phyloP scores from a whole-genome alignment of 2,113 vertebrate genomes.

The Mesoclemmys tuberculata region DNA sequence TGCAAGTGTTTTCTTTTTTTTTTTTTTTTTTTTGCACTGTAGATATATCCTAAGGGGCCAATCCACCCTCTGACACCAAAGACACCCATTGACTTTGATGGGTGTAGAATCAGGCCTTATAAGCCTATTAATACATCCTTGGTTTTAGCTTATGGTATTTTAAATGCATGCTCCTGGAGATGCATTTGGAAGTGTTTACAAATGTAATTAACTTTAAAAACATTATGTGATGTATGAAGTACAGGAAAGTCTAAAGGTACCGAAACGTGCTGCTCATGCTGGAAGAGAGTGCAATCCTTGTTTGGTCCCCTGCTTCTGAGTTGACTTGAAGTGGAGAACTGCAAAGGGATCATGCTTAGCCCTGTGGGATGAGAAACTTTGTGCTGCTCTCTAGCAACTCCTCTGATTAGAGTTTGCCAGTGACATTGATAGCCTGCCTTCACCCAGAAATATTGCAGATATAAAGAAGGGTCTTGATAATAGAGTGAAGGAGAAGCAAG shows the following conservation, averaged over 20 bases:
- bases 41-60: background rate
- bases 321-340: background rate
- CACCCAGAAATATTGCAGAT: background rate
- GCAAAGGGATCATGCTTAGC: no score
- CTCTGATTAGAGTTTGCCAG: background rate
- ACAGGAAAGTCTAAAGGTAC: conserved; percentile 50
- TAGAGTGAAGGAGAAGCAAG: background rate
- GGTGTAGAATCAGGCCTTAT: background rate
- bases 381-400: background rate
- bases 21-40: no score
- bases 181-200: conserved; percentile 55
- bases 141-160: conserved; percentile 13
- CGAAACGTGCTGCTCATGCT: conserved; percentile 37
- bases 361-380: background rate
- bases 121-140: background rate
- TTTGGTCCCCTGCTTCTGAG: conserved; percentile 2
- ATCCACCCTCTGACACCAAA: background rate
- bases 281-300: conserved; percentile 43
- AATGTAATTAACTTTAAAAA: conserved; percentile 46
- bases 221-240: conserved; percentile 49
- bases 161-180: background rate
- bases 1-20: background rate
- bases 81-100: background rate
- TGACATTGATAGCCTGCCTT: background rate
- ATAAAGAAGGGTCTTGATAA: background rate